Base-by-base conservation (phyloP, 2,888 invertebrate genomes). In the Latheticus oryzae region DNA sequence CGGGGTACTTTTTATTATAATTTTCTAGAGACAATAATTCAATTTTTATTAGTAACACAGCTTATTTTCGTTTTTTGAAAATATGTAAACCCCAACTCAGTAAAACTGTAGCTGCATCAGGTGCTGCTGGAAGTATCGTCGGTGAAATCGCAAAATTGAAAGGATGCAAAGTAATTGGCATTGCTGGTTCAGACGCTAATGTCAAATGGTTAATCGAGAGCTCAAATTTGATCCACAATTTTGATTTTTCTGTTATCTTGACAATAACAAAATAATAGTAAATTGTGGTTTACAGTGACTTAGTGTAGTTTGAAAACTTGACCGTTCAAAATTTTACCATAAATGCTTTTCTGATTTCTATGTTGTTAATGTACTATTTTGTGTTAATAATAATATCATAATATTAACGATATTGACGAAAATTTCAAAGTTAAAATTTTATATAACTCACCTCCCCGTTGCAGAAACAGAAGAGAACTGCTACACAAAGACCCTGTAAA, bases 391-490 rank as follows among this genome's bases (percentile, higher is more conserved):
- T n/a, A n/a, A n/a, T n/a, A n/a, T n/a, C n/a, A n/a, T n/a, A n/a
- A n/a, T n/a, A n/a, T n/a, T n/a, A n/a, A n/a, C n/a, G n/a, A n/a
- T n/a, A n/a, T n/a, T n/a, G n/a, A n/a, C n/a, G n/a, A n/a, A n/a
- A n/a, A n/a, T n/a, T n/a, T n/a, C n/a, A n/a, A n/a, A n/a, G n/a
- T n/a, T n/a, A n/a, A n/a, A n/a, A n/a, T n/a, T n/a, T n/a, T n/a
- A n/a, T n/a, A n/a, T 37, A 8, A 17, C 81, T 81, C 79, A 96
- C 96, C 87, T 96, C 96, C 64, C 95, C 95, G 76, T 96, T 96
- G 82, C 91, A 93, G 84, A 96, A 96, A 78, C 95, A 95, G 81
- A 93, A 95, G 42, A 96, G 85, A 61, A 92, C 87, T 23, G 96
- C 93, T 47, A 96, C 95, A 77, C 92, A 93, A 57, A 95, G 85